Evolutionary conservation across 2,113 vertebrate genomes (phyloP).

Genomic region (Lates calcarifer): DNA sequence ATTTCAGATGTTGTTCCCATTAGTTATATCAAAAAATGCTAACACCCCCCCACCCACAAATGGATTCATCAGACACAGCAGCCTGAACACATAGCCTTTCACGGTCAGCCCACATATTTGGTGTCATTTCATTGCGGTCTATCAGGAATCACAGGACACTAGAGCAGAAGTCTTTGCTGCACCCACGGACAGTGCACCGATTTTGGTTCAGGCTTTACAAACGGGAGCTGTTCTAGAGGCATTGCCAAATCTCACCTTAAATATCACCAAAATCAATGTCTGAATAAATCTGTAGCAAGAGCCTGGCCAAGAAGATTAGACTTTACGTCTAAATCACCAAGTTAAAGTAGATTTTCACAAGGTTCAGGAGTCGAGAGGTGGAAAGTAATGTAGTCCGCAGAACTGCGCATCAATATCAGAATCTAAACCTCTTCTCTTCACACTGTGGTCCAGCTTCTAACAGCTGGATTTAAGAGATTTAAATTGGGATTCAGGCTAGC

Average conservation of each 20-base stretch:
- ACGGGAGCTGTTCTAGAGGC: neutral
- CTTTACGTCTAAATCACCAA: neutral
- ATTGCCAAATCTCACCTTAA: neutral
- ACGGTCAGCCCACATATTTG: slow-evolving; percentile 17
- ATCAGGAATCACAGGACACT: slow-evolving; percentile 14
- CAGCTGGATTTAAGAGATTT: neutral
- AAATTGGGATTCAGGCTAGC: neutral
- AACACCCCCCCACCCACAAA: neutral
- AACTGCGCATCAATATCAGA: neutral
- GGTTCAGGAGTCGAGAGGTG: neutral
- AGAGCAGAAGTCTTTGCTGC: neutral
- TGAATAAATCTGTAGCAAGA: neutral
- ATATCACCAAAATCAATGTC: neutral
- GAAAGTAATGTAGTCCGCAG: neutral
- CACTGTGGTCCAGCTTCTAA: neutral
- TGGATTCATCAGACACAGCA: neutral
- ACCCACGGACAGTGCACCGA: neutral
- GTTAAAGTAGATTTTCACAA: slow-evolving; percentile 8
- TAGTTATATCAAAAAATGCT: neutral
- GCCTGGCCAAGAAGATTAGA: neutral
- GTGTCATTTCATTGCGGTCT: slow-evolving; percentile 10
- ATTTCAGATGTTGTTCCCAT: neutral
- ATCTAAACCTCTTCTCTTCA: neutral
- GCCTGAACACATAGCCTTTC: slow-evolving; percentile 15
- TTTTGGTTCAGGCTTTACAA: neutral